Base-by-base conservation (phyloP, 2,797 vertebrate genomes). In the Amphiprion clarkii region DNA sequence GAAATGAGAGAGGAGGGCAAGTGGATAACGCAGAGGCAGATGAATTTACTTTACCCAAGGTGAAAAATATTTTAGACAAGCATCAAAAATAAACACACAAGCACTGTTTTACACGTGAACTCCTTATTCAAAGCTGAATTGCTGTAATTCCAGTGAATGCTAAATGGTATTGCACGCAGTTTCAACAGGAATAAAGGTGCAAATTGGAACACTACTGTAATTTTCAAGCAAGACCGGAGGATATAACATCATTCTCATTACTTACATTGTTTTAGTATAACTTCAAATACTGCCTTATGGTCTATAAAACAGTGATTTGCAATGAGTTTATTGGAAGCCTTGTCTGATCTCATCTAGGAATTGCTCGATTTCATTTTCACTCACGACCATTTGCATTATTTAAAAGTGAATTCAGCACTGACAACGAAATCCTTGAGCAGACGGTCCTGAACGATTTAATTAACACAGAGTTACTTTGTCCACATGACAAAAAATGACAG, bases 1-100 rank as follows among this genome's bases (percentile, higher is more conserved):
- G 74, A 86, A 87, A 86, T 84, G 72, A 88, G 77, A 82, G 48
- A 29, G 59, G 66, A 67, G 85, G 42, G 51, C 21, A 62, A 62
- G 85, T 76, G 73, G 79, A 74, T 76, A 81, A 46, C 58, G 71
- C 57, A 58, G 66, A 69, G 36, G 67, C 36, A 58, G 56, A 81
- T 65, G 44, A 64, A 77, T 82, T 68, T 67, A 51, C 68, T 66
- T 69, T 63, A 66, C 70, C 51, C 10, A 63, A 67, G 78, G 77
- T 72, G 67, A 67, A 81, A 71, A 77, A 71, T 14, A 66, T 49
- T 33, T 67, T 23, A 65, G 52, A 83, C 48, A 42, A 72, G 72
- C 58, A 71, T 60, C 27, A 71, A 29, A 58, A 59, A 11, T 71
- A 44, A 14, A 14, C 42, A 44, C 17, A 48, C 17, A 17, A 44